Evolutionary conservation across 2,888 invertebrate genomes (phyloP), one percentile per base, ranked within the genome.

Genomic region (Adineta ricciae): DNA sequence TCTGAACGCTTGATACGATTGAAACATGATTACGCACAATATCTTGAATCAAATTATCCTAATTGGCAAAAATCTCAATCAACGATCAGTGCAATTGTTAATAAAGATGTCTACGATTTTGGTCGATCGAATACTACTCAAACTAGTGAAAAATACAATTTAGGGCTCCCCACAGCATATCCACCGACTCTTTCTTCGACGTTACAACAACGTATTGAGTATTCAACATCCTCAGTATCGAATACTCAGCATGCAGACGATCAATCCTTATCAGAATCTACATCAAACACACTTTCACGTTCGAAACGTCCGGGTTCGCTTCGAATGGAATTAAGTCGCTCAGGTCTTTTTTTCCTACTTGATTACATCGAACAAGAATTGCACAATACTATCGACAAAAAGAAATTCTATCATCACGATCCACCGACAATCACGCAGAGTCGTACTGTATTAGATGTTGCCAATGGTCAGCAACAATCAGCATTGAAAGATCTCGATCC

Each of bases 281-380:
- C 78, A 78, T 38, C 78, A 11, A 41, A 41, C 41, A 38, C 78
- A 78, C 41, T 78, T n/a, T 78, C 78, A 7, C 38, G 41, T 78
- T 78, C 78, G 5, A 78, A 78, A 41, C 78, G 78, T 11, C 24
- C 38, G 8, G 41, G 41, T 78, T 78, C 78, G 41, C 11, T 78
- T 9, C 78, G 78, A 19, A 78, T 78, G 78, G 78, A 78, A 78
- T 78, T 78, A 78, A 3, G 24, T 41, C 78, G 38, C 11, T 41
- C 24, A 2, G 78, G 78, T 41, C 41, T 78, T 41, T 38, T 24
- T 21, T 78, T 78, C 41, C 4, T 41, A 78, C n/a, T 78, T 24
- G 78, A 78, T 41, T 78, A n/a, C 41, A 78, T 78, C 24, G 38
- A 78, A 41, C 38, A 78, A 41, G 78, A 78, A 41, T 78, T 78